Conservation (phyloP, 2,113 vertebrate genomes). For the Sylvicapra grimmia region DNA sequence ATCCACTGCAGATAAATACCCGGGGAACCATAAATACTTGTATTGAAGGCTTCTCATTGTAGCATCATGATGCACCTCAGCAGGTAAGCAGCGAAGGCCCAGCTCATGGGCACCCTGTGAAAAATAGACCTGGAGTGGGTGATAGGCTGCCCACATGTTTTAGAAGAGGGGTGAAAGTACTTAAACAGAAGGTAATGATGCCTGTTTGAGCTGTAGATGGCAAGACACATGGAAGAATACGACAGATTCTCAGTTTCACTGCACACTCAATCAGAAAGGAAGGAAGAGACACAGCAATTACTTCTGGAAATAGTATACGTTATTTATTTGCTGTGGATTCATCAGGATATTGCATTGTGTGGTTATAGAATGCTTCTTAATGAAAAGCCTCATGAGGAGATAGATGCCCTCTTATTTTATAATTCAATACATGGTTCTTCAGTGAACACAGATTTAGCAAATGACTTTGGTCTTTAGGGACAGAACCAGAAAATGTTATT, state of each 20-base stretch:
- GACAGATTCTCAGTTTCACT: background rate
- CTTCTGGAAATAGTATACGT: background rate
- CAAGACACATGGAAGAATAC: accelerated
- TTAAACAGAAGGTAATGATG: background rate
- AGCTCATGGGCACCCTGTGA: accelerated
- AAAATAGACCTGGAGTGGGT: background rate
- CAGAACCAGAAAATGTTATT: slow-evolving; percentile 17
- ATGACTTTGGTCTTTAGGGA: background rate
- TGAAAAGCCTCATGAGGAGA: slow-evolving; percentile 26
- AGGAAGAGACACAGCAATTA: background rate
- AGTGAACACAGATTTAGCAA: background rate
- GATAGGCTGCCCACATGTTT: background rate
- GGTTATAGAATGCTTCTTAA: slow-evolving; percentile 1
- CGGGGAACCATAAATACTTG: background rate
- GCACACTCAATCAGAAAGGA: background rate
- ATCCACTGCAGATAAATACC: no score
- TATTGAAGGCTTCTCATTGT: background rate
- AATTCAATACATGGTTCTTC: background rate
- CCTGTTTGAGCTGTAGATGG: background rate
- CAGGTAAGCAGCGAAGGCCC: background rate
- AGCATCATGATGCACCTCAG: accelerated
- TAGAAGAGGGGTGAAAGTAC: background rate
- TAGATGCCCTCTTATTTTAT: background rate
- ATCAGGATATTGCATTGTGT: background rate
- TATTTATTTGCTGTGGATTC: background rate